phyloP scores from a whole-genome alignment of 2,797 vertebrate species.

The Poecilia picta region DNA sequence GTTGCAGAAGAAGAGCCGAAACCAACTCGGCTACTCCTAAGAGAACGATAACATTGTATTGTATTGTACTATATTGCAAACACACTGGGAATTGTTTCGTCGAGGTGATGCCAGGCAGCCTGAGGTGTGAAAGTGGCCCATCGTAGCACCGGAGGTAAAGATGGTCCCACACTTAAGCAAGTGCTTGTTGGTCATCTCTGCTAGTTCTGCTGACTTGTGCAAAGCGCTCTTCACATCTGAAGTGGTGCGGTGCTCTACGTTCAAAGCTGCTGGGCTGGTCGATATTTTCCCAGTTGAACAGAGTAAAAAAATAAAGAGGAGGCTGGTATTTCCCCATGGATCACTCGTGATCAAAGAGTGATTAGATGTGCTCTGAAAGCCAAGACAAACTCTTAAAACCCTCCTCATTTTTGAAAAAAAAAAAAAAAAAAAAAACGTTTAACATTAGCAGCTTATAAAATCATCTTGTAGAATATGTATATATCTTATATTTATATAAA shows the following conservation, averaged over 20 bases:
- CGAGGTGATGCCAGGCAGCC: slow-evolving; percentile 32
- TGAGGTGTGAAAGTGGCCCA: slow-evolving; percentile 30
- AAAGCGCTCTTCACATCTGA: slow-evolving; percentile 50
- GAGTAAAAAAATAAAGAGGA: slow-evolving; percentile 36
- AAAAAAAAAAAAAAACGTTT: slow-evolving; percentile 57
- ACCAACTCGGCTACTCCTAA: slow-evolving; percentile 34
- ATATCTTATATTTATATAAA: slow-evolving; percentile 54
- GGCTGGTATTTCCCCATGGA: slow-evolving; percentile 20
- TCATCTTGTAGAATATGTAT: slow-evolving; percentile 68
- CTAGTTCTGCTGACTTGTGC: slow-evolving; percentile 34
- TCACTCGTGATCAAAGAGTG: slow-evolving; percentile 34
- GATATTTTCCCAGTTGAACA: slow-evolving; percentile 36
- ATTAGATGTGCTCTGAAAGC: slow-evolving; percentile 46
- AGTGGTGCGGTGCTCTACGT: slow-evolving; percentile 46
- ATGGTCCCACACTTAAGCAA: slow-evolving; percentile 36
- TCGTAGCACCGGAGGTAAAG: slow-evolving; percentile 39
- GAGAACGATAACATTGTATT: slow-evolving; percentile 45
- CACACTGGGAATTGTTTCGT: slow-evolving; percentile 38
- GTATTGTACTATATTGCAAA: slow-evolving; percentile 42
- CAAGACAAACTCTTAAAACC: slow-evolving; percentile 31
- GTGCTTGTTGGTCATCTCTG: slow-evolving; percentile 48
- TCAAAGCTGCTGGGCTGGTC: slow-evolving; percentile 53
- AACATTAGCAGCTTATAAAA: slow-evolving; percentile 83
- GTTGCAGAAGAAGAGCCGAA: slow-evolving; percentile 13
- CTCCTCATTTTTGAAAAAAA: slow-evolving; percentile 48